Evolutionary conservation across 2,888 invertebrate species (phyloP).

Genomic region (Lathronympha strigana): DNA sequence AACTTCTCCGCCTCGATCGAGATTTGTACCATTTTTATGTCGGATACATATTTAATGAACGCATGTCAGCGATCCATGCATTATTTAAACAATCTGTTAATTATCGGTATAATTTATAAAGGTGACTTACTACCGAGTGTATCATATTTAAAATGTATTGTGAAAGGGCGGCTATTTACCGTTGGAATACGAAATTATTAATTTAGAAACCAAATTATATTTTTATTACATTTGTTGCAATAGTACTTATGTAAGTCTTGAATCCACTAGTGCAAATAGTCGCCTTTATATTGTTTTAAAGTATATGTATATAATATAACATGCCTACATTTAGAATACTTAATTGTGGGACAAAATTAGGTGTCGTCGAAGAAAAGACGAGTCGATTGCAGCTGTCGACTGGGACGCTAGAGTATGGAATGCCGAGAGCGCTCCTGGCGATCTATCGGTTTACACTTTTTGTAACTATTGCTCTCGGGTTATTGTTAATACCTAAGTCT

Average conservation of each 20-base stretch:
- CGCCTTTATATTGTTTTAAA: constrained; percentile 13
- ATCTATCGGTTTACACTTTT: constrained; percentile 13
- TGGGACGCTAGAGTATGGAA: neutral
- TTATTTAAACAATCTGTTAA: neutral
- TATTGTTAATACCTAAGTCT: constrained; percentile 19
- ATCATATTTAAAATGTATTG: constrained; percentile 8
- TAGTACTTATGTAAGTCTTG: constrained; percentile 17
- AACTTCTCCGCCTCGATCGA: neutral
- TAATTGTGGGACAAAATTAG: neutral
- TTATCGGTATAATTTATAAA: neutral
- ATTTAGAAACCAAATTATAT: constrained; percentile 11
- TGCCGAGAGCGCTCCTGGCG: neutral
- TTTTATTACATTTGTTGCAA: constrained; percentile 21
- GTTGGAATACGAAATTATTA: neutral
- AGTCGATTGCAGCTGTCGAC: neutral
- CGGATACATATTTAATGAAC: neutral
- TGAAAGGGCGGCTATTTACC: constrained; percentile 12
- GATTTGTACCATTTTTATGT: neutral
- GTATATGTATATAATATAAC: constrained; percentile 16
- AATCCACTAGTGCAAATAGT: constrained; percentile 23
- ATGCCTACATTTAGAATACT: constrained; percentile 13
- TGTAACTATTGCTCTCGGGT: constrained; percentile 12
- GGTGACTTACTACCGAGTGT: neutral
- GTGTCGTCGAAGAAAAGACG: neutral
- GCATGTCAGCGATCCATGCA: neutral